These are phyloP conservation scores for Hermaeophaga mercurialis DNA, from an alignment of 2,888 invertebrate genomes.

Conservation along the genomic window DNA sequence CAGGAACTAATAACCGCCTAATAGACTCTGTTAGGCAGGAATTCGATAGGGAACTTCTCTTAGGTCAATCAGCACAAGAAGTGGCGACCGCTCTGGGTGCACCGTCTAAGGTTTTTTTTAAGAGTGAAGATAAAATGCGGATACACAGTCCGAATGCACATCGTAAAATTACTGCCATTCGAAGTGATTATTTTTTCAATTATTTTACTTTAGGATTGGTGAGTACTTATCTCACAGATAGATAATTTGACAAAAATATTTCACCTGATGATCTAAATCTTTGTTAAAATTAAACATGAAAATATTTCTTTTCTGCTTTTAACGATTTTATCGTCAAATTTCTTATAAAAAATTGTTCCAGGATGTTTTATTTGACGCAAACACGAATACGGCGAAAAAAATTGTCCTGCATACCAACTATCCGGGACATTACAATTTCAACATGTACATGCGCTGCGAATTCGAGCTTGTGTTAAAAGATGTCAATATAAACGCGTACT, in stretches of 20 bases:
- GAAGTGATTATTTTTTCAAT: constrained; percentile 98
- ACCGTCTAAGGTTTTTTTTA: constrained; percentile 92
- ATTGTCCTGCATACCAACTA: constrained; percentile 97
- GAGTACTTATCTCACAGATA: too few relatives aligned
- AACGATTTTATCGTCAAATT: too few relatives aligned
- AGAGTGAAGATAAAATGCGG: constrained; percentile 99
- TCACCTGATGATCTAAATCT: too few relatives aligned
- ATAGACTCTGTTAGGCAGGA: constrained; percentile 66
- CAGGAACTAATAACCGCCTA: constrained; percentile 64
- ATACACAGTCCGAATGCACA: constrained; percentile 91
- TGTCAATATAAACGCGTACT: constrained; percentile 77
- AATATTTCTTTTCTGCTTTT: too few relatives aligned
- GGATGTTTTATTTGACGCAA: constrained; percentile 97
- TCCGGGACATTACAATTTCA: constrained; percentile 99
- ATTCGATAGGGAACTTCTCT: constrained; percentile 72
- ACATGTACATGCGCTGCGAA: constrained; percentile 96
- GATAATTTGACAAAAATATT: too few relatives aligned
- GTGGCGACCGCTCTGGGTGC: constrained; percentile 89
- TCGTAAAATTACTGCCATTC: constrained; percentile 74
- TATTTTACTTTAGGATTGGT: constrained; percentile 96
- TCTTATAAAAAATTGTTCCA: constrained; percentile 50
- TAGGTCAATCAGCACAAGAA: constrained; percentile 88
- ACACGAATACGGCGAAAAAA: constrained; percentile 92
- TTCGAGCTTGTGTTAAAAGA: constrained; percentile 74
- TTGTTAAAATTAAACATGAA: too few relatives aligned